These are phyloP conservation scores for Meliscaeva auricollis DNA, from an alignment of 2,888 invertebrate species.

Conservation along the genomic window DNA sequence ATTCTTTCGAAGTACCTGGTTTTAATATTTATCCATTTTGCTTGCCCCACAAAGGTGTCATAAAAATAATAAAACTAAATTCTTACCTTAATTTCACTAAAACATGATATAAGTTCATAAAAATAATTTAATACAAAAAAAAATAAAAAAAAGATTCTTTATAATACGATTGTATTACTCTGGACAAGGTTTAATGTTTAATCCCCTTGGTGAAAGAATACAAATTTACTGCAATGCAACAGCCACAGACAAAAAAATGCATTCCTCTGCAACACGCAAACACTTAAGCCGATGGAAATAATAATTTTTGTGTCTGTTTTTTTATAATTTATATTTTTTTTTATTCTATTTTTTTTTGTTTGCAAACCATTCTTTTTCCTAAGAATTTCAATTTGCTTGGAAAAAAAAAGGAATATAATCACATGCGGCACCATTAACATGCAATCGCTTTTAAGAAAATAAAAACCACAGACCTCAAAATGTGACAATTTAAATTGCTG, in stretches of 20 bases:
- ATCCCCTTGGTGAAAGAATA: constrained; percentile 33
- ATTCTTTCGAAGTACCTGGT: constrained; percentile 14
- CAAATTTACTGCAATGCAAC: constrained; percentile 58
- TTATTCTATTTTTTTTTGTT: constrained; percentile 12
- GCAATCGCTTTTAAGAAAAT: constrained; percentile 55
- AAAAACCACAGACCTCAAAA: constrained; percentile 43
- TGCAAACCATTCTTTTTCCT: constrained; percentile 10
- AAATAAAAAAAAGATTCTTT: neutral
- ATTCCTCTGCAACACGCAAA: constrained; percentile 71
- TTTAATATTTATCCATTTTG: too few relatives aligned
- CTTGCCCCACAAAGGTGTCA: constrained; percentile 39
- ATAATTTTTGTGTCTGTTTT: constrained; percentile 31
- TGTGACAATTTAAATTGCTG: constrained; percentile 64
- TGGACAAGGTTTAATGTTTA: neutral
- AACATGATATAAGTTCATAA: constrained; percentile 51
- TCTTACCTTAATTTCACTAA: constrained; percentile 44
- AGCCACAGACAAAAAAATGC: constrained; percentile 40
- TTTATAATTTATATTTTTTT: neutral
- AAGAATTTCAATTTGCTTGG: constrained; percentile 42
- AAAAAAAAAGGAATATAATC: constrained; percentile 50
- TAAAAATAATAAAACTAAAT: constrained; percentile 70
- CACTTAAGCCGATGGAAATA: constrained; percentile 41
- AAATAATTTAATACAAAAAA: constrained; percentile 1
- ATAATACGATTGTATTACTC: neutral
- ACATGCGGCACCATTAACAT: constrained; percentile 63